phyloP scores from a whole-genome alignment of 2,888 invertebrate genomes.

The Caenorhabditis japonica region DNA sequence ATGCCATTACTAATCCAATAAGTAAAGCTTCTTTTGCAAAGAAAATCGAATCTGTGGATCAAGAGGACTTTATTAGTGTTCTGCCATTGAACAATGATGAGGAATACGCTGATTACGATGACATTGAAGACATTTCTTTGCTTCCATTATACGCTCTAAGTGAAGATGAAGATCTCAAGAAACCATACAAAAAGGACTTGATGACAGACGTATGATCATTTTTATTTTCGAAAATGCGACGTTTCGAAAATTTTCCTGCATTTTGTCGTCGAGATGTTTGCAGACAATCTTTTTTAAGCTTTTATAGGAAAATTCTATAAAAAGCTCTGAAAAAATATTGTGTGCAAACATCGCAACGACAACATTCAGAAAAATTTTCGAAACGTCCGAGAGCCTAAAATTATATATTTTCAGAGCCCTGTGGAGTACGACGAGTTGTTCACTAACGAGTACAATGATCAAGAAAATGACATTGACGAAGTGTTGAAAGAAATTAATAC shows the following conservation, averaged over 20 bases:
- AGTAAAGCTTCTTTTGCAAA: constrained; percentile 66
- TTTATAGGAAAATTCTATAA: too few species aligned
- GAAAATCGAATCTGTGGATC: constrained; percentile 61
- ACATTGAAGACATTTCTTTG: constrained; percentile 97
- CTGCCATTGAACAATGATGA: constrained; percentile 43
- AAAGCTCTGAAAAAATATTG: too few species aligned
- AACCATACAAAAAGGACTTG: too few species aligned
- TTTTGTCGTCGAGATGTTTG: too few species aligned
- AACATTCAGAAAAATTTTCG: too few species aligned
- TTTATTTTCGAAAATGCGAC: too few species aligned
- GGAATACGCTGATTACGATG: constrained; percentile 84
- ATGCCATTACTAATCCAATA: constrained; percentile 54
- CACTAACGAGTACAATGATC: constrained; percentile 82
- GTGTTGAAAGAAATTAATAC: constrained; percentile 85
- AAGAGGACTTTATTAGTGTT: constrained; percentile 19
- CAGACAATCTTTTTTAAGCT: too few species aligned
- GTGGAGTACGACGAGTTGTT: constrained; percentile 91
- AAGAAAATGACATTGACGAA: constrained; percentile 82
- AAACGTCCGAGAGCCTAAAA: too few species aligned
- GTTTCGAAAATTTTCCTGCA: too few species aligned
- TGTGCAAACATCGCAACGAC: too few species aligned
- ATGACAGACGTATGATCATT: too few species aligned
- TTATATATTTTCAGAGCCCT: too few species aligned
- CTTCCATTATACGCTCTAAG: constrained; percentile 95
- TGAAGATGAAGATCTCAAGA: constrained; percentile 89